Conservation (phyloP, 2,113 vertebrate genomes). For the Terrapene triunguis region DNA sequence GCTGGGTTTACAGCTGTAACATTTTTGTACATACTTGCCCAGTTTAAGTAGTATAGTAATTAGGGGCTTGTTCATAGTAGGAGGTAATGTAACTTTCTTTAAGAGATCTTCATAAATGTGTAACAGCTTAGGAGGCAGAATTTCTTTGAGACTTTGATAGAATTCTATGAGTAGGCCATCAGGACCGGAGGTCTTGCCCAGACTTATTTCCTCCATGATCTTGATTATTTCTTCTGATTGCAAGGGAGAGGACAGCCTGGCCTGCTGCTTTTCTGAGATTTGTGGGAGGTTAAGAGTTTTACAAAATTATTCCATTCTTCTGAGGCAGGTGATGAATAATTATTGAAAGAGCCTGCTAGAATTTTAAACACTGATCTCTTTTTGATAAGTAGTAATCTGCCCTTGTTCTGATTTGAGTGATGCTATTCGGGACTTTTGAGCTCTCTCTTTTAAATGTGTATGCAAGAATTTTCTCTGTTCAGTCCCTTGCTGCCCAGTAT, state of each 20-base stretch:
- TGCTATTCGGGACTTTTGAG: background rate
- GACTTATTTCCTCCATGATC: background rate
- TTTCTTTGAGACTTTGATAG: background rate
- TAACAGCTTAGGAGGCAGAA: background rate
- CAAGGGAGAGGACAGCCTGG: background rate
- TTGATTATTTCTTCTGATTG: background rate
- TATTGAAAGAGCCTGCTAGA: background rate
- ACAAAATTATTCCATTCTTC: background rate
- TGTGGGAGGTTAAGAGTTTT: background rate
- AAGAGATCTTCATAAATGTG: background rate
- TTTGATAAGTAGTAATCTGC: background rate
- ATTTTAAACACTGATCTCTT: background rate
- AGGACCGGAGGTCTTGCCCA: background rate
- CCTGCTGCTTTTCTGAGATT: background rate
- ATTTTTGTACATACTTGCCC: background rate
- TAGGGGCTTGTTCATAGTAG: background rate
- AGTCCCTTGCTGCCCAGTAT: background rate
- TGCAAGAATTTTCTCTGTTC: background rate
- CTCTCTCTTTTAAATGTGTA: background rate
- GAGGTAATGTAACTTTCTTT: background rate
- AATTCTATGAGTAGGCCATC: background rate
- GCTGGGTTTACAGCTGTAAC: background rate
- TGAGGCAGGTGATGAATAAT: background rate
- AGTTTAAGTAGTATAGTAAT: background rate
- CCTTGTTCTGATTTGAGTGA: background rate